Evolutionary conservation across 2,113 vertebrate genomes (phyloP), one percentile per base, ranked within the genome.

Genomic region (Dolichallabes microphthalmus): DNA sequence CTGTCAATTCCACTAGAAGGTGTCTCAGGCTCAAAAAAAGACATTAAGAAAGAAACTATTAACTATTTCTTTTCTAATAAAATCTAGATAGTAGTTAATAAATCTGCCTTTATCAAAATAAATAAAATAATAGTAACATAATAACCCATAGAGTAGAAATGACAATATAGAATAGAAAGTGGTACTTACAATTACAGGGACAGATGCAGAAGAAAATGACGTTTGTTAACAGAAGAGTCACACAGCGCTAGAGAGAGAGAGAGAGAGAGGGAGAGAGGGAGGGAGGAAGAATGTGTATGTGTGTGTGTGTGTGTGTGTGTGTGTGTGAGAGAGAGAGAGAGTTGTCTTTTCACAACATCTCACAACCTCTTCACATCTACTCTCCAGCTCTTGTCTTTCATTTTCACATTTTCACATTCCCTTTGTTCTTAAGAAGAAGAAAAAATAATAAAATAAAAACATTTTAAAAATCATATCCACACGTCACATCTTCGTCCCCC

Each of bases 171-270:
- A 76, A 94, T 94, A 96, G 95, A 96, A 96, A 93, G 93, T 94
- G 94, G 95, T 98, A 98, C 97, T 99, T 97, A 98, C 97, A 97
- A 95, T 94, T 95, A 94, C 93, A 96, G 94, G 96, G 94, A 95
- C 94, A 95, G 96, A 96, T 97, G 95, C 96, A 94, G 96, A 94
- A 96, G 93, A 92, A 96, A 93, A 96, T 93, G 94, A 93, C 94
- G 96, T 96, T 96, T 97, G 96, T 96, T 96, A 96, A 95, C 95
- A 94, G 96, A 94, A 95, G 95, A 97, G 95, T 95, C 95, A 96
- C 94, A 96, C 94, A 93, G 94, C 95, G 95, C 95, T 97, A 94
- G 94, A 96, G 94, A 94, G 96, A 96, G 94, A 94, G 95, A 94
- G 93, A 93, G 88, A 82, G 84, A 71, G 85, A 45, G 75, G 19